Conservation (phyloP, 2,888 invertebrate species). For the Diplazon laetatorius region DNA sequence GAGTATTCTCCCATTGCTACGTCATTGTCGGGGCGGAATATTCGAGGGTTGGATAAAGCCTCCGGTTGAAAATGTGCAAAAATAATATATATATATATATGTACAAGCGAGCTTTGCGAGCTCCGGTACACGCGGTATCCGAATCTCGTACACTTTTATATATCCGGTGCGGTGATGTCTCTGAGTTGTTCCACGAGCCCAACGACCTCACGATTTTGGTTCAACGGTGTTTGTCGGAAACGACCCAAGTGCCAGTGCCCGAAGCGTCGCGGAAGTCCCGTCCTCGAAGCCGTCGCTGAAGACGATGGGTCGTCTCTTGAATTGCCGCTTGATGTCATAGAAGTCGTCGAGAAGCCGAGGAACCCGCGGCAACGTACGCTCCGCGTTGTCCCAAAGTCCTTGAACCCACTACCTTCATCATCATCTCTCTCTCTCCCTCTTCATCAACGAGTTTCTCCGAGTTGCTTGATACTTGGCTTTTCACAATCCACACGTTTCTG, state of each 20-base stretch:
- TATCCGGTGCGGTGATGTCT: constrained; percentile 37
- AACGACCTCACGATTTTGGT: too few relatives aligned
- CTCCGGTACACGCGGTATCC: constrained; percentile 47
- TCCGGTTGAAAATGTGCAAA: too few relatives aligned
- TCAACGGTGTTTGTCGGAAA: background rate
- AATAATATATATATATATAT: too few relatives aligned
- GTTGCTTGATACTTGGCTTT: constrained; percentile 7
- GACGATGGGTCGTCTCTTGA: constrained; percentile 9
- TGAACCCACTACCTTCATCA: too few relatives aligned
- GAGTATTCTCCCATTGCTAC: background rate
- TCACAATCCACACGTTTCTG: background rate
- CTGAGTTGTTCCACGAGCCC: constrained; percentile 26
- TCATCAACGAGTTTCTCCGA: constrained; percentile 44
- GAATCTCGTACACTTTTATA: constrained; percentile 52
- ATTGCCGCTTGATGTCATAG: constrained; percentile 27
- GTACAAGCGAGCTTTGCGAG: too few relatives aligned
- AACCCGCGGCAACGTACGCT: constrained; percentile 41
- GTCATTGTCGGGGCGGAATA: constrained; percentile 3
- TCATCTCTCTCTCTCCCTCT: constrained; percentile 22
- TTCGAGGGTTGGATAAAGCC: too few relatives aligned
- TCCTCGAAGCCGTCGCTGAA: constrained; percentile 19
- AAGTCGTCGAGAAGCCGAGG: constrained; percentile 48
- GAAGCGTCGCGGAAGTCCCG: constrained; percentile 53
- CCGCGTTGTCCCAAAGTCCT: background rate
- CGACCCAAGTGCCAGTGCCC: constrained; percentile 47